Base-by-base conservation (phyloP, 2,888 invertebrate genomes). In the Perizoma flavofasciatum region DNA sequence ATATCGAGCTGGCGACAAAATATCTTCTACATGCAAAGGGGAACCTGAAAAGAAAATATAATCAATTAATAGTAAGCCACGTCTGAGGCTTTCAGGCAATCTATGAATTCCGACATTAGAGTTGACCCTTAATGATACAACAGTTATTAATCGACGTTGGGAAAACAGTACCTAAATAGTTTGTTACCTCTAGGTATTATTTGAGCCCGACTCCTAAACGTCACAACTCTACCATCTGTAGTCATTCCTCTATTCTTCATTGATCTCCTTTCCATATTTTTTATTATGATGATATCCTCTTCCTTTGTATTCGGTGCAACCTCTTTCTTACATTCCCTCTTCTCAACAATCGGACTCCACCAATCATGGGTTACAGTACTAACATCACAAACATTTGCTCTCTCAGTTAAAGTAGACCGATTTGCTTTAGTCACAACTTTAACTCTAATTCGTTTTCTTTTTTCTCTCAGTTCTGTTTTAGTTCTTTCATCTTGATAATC, bases 331-430 rank as follows among this genome's bases (percentile, higher is more conserved):
- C 5, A 56, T 4, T 53, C 35, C 4, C 77, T 85, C 61, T 69
- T 82, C 39, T 88, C 86, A 0, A 79, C 22, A 3, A 85, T 67
- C 0, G 88, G 86, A 65, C 83, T 86, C 85, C 88, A 88, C 87
- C 88, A 89, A 57, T 86, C 87, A 9, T 73, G 65, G 0, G 84
- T 87, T 0, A 70, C 45, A 0, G 85, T 87, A 41, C 83, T 83
- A 0, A 76, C 79, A 45, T 87, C 78, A 40, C 78, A 71, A 0
- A 75, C 47, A 1, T 32, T 67, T 0, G 70, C 54, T 37, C 49
- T 71, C 0, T 83, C 79, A 0, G 82, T 85, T 0, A 63, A 37
- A 0, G 82, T 84, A 0, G 76, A 74, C 50, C 73, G 78, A 53
- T 85, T 82, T 0, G 71, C 41, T 51, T 80, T 85, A 0, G 79